phyloP scores from a whole-genome alignment of 2,797 vertebrate species.

The Myotis vivesi region DNA sequence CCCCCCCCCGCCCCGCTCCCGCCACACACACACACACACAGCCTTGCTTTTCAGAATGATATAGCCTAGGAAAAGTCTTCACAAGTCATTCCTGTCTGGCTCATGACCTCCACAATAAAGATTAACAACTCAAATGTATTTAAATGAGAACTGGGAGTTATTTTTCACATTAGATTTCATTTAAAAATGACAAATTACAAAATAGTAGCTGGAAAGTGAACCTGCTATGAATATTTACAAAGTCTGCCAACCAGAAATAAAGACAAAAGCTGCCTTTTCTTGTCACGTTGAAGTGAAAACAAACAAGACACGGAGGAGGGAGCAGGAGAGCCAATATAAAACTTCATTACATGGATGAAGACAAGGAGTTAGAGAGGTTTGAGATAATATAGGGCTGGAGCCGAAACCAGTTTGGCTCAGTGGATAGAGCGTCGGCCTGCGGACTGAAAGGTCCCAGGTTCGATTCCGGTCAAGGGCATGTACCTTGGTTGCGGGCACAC shows the following conservation, averaged over 20 bases:
- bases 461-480: too few relatives aligned
- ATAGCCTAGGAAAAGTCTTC: not conserved
- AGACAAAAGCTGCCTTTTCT: constrained; percentile 59
- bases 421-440: too few relatives aligned
- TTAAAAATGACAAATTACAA: constrained; percentile 57
- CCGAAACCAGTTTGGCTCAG: too few relatives aligned
- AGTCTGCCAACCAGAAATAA: constrained; percentile 51
- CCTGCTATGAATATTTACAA: constrained; percentile 62
- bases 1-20: too few relatives aligned
- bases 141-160: constrained; percentile 41
- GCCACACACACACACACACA: not conserved
- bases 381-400: not conserved
- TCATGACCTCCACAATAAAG: constrained; percentile 18
- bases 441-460: too few relatives aligned
- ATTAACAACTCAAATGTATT: constrained; percentile 7
- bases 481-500: too few relatives aligned
- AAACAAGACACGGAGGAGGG: constrained; percentile 32
- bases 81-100: not conserved
- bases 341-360: not conserved
- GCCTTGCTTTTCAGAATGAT: not conserved
- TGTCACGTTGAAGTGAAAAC: constrained; percentile 59
- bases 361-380: not conserved
- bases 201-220: constrained; percentile 26
- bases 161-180: constrained; percentile 60
- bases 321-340: not conserved